Base-by-base conservation (phyloP, 2,888 invertebrate species). In the Drosophila flavopinicola region DNA sequence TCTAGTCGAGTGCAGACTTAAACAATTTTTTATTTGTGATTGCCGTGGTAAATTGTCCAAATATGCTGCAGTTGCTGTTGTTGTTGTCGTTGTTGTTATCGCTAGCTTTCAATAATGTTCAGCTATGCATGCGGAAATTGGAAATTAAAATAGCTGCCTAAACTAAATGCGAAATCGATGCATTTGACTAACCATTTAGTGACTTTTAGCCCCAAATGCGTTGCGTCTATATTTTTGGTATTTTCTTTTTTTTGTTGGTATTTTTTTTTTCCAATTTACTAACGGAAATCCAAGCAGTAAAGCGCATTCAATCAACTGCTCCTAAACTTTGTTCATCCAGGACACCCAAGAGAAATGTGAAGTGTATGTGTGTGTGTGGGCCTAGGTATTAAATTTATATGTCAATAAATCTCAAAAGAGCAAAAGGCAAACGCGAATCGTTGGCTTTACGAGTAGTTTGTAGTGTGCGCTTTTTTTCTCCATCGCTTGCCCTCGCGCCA, bases 231-330 rank as follows among this genome's bases (percentile, higher is more conserved):
- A 24, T 33, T 6, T 15, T n/a, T n/a, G 44, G 17, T 17, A 37
- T 10, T 37, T 37, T 10, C 9, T 11, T 15, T n/a, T n/a, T 15
- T 10, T n/a, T 25, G 41, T n/a, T n/a, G 15, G 10, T 35, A 5
- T 6, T 20, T 39, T 39, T 44, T 61, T 77, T 70, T 84, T 80
- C n/a, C 85, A 85, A 80, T 85, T 85, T 80, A 82, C 85, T 69
- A 82, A 72, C 83, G 80, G 85, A 80, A 82, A 82, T 85, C 83
- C 79, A 85, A 75, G 80, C 79, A 80, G 76, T 72, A 66, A 80
- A 85, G 66, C 79, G 79, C 79, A 80, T 80, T 80, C 85, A 80
- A 80, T 80, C 79, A 80, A 85, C 76, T 72, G 66, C 64, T 66
- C 33, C 82, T 75, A 71, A 80, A 85, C 85, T 78, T 67, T 72